These are phyloP conservation scores for Phytoseiulus persimilis DNA, from an alignment of 2,888 invertebrate species.

Conservation along the genomic window DNA sequence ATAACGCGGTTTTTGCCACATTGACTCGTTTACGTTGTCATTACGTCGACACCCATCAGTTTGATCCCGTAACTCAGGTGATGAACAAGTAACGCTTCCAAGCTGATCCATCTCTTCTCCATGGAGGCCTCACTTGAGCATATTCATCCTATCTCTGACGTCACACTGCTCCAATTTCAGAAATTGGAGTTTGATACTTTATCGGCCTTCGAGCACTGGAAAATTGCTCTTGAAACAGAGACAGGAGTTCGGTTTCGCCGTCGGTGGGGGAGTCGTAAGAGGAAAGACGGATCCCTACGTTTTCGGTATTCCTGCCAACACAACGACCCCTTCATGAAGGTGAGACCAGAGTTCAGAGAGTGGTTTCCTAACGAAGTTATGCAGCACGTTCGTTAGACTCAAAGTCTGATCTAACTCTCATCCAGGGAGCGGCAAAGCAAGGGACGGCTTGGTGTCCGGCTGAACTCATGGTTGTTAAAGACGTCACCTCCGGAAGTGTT, in stretches of 20 bases:
- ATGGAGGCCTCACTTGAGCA: neutral
- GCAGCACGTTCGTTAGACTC: too few species aligned
- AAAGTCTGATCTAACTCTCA: too few species aligned
- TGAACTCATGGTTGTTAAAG: conserved; percentile 16
- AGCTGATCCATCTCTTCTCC: too few species aligned
- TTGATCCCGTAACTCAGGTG: conserved; percentile 25
- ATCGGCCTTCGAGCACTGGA: conserved; percentile 14
- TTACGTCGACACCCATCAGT: conserved; percentile 38
- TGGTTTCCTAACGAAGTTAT: too few species aligned
- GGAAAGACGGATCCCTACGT: conserved; percentile 19
- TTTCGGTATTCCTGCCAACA: conserved; percentile 20
- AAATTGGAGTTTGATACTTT: conserved; percentile 9
- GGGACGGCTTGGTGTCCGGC: conserved; percentile 20
- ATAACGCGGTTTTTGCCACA: conserved; percentile 29
- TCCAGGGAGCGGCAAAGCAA: neutral
- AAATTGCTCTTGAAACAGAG: neutral
- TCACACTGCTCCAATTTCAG: neutral
- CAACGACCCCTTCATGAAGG: conserved; percentile 22
- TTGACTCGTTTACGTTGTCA: conserved; percentile 17
- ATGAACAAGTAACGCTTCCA: neutral
- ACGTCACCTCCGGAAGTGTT: conserved; percentile 8
- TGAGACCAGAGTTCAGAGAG: neutral
- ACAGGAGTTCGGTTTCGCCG: conserved; percentile 23
- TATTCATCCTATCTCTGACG: neutral
- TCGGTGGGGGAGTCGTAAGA: conserved; percentile 30